Conservation (phyloP, 2,113 vertebrate genomes). For the Urocolius indicus region DNA sequence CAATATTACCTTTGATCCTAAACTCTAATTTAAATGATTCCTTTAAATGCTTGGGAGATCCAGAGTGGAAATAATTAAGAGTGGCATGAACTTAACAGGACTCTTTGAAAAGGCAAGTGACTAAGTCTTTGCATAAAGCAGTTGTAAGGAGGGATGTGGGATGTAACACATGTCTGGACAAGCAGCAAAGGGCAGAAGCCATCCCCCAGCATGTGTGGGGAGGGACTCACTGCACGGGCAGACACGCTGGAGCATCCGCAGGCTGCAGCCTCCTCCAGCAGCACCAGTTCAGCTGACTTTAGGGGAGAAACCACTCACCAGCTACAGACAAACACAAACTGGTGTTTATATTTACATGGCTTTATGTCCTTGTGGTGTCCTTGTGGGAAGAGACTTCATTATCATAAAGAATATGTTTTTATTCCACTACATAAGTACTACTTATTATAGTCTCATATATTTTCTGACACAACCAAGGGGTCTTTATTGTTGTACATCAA, state of each 20-base stretch:
- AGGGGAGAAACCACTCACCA: background rate
- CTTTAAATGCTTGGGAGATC: background rate
- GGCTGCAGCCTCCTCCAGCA: background rate
- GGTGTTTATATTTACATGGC: background rate
- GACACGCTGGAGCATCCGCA: accelerated
- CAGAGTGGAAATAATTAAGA: background rate
- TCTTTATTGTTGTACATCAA: conserved; percentile 81
- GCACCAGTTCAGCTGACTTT: background rate
- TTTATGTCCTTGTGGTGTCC: conserved; percentile 78
- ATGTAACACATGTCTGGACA: accelerated
- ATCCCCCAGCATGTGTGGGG: accelerated
- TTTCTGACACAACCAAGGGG: conserved; percentile 56
- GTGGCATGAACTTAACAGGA: background rate
- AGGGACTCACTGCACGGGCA: background rate
- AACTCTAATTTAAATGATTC: conserved; percentile 25
- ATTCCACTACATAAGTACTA: conserved; percentile 54
- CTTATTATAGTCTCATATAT: conserved; percentile 69
- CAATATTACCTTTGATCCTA: conserved; percentile 51
- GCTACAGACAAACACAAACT: background rate
- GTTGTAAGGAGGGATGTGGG: background rate
- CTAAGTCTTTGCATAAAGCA: accelerated
- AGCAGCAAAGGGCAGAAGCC: background rate
- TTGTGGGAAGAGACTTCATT: conserved; percentile 77
- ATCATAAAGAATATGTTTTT: conserved; percentile 77
- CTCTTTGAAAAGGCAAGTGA: background rate